phyloP scores from a whole-genome alignment of 92 coral and sea anemone species.

The Palythoa grandiflora region DNA sequence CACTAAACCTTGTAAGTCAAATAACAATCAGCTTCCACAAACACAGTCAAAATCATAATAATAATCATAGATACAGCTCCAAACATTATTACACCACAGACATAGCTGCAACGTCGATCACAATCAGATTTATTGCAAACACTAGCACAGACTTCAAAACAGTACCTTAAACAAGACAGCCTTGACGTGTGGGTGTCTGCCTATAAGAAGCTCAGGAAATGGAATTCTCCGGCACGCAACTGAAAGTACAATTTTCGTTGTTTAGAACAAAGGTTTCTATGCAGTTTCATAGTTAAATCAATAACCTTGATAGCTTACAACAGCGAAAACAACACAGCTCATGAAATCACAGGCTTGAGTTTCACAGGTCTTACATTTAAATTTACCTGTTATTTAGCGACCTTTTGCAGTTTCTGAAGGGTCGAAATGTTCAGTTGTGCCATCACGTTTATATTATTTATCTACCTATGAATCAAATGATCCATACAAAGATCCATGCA shows the following conservation, averaged over 20 bases:
- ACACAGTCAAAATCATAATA: neutral
- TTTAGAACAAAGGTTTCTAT: neutral
- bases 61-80: too few species aligned
- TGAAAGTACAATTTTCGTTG: conserved; percentile 10
- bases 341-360: too few species aligned
- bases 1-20: neutral
- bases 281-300: neutral
- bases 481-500: too few species aligned
- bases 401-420: too few species aligned
- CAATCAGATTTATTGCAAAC: neutral
- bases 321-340: neutral
- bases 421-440: too few species aligned
- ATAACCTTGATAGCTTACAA: neutral
- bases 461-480: too few species aligned
- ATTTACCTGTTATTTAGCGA: too few species aligned
- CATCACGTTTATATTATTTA: too few species aligned
- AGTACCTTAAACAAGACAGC: conserved; percentile 82
- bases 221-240: conserved; percentile 86
- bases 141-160: neutral
- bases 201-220: conserved; percentile 82
- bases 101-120: neutral
- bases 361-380: too few species aligned
- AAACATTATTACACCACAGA: too few species aligned
- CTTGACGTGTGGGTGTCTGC: conserved; percentile 85
- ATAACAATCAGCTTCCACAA: too few species aligned